Percentiles rank a stretch among this genome's conserved stretches.
phyloP scores from a whole-genome alignment of 2,888 invertebrate species.

The Camponotus fellah region DNA sequence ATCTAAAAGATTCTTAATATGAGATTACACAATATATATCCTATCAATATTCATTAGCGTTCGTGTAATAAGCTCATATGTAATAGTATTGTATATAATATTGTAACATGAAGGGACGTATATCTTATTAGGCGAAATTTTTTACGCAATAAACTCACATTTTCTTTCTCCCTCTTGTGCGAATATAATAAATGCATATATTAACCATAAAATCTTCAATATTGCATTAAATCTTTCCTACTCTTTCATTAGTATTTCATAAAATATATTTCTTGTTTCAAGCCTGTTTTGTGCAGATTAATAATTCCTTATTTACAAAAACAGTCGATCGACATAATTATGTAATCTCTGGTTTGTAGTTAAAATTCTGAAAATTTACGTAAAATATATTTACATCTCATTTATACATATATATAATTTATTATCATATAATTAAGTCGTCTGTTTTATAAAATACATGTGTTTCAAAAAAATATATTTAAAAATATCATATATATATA shows the following conservation, averaged over 20 bases:
- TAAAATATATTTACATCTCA: conserved; percentile 15
- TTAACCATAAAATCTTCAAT: conserved; percentile 21
- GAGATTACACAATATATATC: too few relatives aligned
- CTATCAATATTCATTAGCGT: too few relatives aligned
- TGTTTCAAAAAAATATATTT: neutral
- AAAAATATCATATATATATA: too few relatives aligned
- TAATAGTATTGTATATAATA: too few relatives aligned
- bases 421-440: conserved; percentile 17
- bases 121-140: too few relatives aligned
- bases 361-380: neutral
- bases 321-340: neutral
- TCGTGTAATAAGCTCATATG: too few relatives aligned
- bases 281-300: neutral
- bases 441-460: neutral
- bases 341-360: neutral
- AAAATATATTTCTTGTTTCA: neutral
- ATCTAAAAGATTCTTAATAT: too few relatives aligned
- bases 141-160: too few relatives aligned
- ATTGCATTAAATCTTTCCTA: conserved; percentile 13
- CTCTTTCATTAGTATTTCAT: conserved; percentile 28
- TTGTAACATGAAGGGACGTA: too few relatives aligned
- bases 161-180: neutral
- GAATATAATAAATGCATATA: conserved; percentile 17
- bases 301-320: conserved; percentile 8
- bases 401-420: conserved; percentile 18